Conservation (phyloP, 2,888 invertebrate genomes). For the Eristalis intricaria region DNA sequence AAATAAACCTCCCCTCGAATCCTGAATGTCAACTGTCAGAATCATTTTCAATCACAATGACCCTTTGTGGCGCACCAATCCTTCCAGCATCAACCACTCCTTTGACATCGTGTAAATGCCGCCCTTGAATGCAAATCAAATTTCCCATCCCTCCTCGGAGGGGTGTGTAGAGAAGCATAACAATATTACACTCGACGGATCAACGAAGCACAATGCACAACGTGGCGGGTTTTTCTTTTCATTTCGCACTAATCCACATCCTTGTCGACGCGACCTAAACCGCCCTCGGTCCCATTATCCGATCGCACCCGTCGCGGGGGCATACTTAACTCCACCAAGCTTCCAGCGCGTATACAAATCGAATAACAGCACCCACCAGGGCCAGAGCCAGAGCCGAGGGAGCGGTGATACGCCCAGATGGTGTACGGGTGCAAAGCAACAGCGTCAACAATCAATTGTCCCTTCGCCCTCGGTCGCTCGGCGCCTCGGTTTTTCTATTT, state of each 20-base stretch:
- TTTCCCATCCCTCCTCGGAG: background rate
- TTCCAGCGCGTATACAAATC: background rate
- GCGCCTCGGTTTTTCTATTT: background rate
- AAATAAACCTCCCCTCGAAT: too few species aligned
- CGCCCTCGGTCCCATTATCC: background rate
- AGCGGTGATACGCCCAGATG: background rate
- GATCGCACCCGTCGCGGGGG: background rate
- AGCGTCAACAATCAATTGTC: constrained; percentile 31
- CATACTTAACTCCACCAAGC: background rate
- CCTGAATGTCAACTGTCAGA: background rate
- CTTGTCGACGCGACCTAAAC: background rate
- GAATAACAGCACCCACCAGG: background rate
- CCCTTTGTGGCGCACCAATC: background rate
- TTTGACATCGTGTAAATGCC: background rate
- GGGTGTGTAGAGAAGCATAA: background rate
- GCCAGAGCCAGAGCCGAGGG: background rate
- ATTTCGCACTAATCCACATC: background rate
- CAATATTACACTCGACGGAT: background rate
- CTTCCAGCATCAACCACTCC: background rate
- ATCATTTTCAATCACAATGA: background rate
- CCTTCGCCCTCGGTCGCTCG: background rate
- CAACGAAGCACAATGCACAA: background rate
- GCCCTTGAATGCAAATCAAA: background rate
- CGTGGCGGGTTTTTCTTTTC: background rate
- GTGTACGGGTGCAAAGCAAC: background rate